A percentile compares a stretch with the other conserved stretches of the same genome.
Evolutionary conservation across 2,113 vertebrate species (phyloP).

Genomic region (Corythornis cristatus): DNA sequence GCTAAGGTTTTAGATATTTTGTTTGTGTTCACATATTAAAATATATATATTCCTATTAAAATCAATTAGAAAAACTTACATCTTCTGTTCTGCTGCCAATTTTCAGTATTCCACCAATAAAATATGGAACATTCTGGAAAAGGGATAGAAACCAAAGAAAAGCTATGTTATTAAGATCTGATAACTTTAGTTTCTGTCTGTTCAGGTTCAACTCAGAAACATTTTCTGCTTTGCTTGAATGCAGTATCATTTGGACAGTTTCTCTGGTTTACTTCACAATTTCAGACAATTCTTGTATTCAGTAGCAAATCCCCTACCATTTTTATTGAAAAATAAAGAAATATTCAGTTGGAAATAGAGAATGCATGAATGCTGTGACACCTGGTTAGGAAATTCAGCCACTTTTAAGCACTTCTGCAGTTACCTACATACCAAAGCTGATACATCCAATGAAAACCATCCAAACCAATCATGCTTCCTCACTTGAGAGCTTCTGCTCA

Average conservation of each 20-base stretch:
- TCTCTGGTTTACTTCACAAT: neutral
- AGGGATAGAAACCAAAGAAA: neutral
- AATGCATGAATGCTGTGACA: neutral
- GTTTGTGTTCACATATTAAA: neutral
- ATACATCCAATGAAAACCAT: neutral
- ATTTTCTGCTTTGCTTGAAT: neutral
- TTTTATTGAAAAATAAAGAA: neutral
- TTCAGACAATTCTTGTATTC: neutral
- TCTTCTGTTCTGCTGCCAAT: slow-evolving; percentile 72
- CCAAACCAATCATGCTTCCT: neutral
- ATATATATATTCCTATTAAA: neutral
- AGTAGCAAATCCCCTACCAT: neutral
- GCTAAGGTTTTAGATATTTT: neutral
- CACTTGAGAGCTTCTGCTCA: neutral
- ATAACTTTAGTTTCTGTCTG: neutral
- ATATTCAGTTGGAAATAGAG: neutral
- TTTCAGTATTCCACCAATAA: slow-evolving; percentile 70
- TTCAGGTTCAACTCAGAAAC: neutral
- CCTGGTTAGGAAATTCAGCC: neutral
- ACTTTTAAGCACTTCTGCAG: neutral
- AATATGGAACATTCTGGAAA: slow-evolving; percentile 56
- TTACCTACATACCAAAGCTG: neutral
- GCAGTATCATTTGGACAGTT: neutral
- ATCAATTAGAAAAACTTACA: slow-evolving; percentile 57
- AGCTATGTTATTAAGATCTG: neutral